Evolutionary conservation across 2,888 invertebrate species (phyloP), one percentile per base, ranked within the genome.

Genomic region (Dryadula phaetusa): DNA sequence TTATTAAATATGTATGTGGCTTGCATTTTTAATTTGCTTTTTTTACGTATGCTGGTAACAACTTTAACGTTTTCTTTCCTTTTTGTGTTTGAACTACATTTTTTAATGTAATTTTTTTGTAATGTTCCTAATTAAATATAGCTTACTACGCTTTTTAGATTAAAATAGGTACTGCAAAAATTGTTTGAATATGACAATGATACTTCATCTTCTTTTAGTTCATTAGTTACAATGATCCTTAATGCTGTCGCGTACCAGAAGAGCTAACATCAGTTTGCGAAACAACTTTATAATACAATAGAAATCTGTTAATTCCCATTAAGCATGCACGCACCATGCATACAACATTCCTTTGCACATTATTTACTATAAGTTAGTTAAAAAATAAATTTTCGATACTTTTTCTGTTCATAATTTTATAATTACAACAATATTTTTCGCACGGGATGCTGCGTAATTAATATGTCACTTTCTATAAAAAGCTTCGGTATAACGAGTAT

Each of bases 141-240:
- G 7, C 7, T 49, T 16, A n/a, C 10, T 32, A 28, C 28, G 12
- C 6, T 25, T 25, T 25, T 49, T 14, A n/a, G 2, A 6, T 49
- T 49, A 1, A 12, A 47, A 14, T 5, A n/a, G n/a, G n/a, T n/a
- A 47, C 6, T 22, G 14, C 5, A 4, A 22, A 20, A 49, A 49
- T 4, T 16, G 52, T 28, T 52, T 12, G 28, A 28, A 28, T 16
- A 28, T 52, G 52, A 52, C 16, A 52, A 52, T 52, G 28, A 32
- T 28, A 16, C 52, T 52, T 52, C 16, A 16, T 52, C 16, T 16
- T 52, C 28, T 52, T 52, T 52, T 49, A 1, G n/a, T 49, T 49
- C 25, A 49, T 49, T 52, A 52, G 52, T 28, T 28, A 28, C 32
- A 32, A 52, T 32, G 52, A 28, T 12, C 52, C 52, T 52, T 52